These are phyloP conservation scores for Pseudochirops cupreus DNA, from an alignment of 2,797 vertebrate species.

Conservation along the genomic window DNA sequence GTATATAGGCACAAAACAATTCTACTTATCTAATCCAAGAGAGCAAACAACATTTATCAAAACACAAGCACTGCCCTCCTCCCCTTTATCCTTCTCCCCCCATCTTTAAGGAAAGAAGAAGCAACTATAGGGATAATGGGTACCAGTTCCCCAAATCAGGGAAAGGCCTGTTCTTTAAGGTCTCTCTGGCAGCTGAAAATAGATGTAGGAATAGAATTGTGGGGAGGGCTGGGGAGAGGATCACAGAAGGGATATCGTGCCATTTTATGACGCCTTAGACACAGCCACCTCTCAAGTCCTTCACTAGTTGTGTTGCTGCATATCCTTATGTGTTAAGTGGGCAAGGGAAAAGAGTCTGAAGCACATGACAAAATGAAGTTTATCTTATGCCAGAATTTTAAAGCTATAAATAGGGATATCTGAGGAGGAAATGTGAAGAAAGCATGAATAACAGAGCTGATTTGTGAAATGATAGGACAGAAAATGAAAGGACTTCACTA, in stretches of 20 bases:
- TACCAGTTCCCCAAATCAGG: neutral
- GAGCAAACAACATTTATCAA: too few relatives aligned
- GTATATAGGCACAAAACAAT: too few relatives aligned
- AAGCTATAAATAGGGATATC: neutral
- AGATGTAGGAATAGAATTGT: neutral
- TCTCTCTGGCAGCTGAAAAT: neutral
- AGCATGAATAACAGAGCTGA: neutral
- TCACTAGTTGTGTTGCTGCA: neutral
- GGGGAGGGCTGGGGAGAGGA: neutral
- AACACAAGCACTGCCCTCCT: neutral
- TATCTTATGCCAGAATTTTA: neutral
- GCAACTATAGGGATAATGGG: too few relatives aligned
- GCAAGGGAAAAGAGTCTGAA: neutral
- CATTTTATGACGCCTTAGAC: conserved; percentile 19
- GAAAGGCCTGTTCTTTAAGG: neutral
- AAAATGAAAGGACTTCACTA: neutral
- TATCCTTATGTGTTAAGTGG: neutral
- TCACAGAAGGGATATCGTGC: neutral
- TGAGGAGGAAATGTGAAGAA: too few relatives aligned
- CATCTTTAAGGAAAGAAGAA: neutral
- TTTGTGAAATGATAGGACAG: neutral
- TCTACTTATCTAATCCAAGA: too few relatives aligned
- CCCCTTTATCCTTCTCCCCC: neutral
- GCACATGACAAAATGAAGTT: neutral
- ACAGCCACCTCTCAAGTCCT: conserved; percentile 14